phyloP scores from a whole-genome alignment of 2,888 invertebrate species.

The Tineola bisselliella region DNA sequence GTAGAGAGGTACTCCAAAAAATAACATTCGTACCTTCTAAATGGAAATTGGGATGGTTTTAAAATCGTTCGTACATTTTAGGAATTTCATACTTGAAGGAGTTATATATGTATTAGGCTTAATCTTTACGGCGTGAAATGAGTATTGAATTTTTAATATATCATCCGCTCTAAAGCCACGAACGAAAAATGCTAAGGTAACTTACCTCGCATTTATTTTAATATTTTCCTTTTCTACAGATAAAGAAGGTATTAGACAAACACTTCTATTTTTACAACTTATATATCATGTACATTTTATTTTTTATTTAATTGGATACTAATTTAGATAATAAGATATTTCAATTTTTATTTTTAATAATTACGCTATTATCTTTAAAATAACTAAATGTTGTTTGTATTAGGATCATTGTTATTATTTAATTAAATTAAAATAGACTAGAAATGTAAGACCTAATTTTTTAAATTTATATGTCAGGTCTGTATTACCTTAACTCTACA shows the following conservation, averaged over 20 bases:
- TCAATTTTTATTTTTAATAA: too few species aligned
- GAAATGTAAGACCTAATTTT: too few species aligned
- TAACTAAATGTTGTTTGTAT: too few species aligned
- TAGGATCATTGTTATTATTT: too few species aligned
- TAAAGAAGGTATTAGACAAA: not conserved
- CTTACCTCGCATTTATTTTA: not conserved
- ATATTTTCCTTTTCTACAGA: not conserved
- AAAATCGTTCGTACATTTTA: not conserved
- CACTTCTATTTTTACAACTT: too few species aligned
- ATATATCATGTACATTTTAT: too few species aligned
- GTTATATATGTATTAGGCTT: not conserved
- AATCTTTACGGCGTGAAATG: slow-evolving; percentile 10
- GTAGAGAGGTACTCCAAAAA: too few species aligned
- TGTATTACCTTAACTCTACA: not conserved
- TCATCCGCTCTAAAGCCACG: not conserved
- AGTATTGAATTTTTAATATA: slow-evolving; percentile 11
- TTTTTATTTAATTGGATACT: not conserved
- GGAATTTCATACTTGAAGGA: not conserved
- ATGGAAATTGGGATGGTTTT: not conserved
- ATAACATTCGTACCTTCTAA: not conserved
- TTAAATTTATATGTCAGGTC: not conserved
- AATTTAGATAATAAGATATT: too few species aligned
- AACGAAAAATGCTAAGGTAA: not conserved
- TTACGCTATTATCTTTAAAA: too few species aligned
- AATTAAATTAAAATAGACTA: too few species aligned